Conservation (phyloP, 2,888 invertebrate species). For the Caradrina kadenii region DNA sequence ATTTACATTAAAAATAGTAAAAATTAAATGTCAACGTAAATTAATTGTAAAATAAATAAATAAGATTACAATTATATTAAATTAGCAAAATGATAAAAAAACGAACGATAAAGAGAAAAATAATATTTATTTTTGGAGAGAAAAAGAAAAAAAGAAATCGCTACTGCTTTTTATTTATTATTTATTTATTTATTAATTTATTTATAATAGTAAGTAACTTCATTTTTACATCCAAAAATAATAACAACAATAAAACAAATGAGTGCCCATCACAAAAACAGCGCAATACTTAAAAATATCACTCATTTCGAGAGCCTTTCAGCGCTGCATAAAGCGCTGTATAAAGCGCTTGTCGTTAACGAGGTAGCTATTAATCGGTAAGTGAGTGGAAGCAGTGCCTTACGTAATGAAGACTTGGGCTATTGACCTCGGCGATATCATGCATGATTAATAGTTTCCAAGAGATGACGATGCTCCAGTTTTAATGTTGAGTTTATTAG, state of each 20-base stretch:
- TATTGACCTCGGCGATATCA: conserved; percentile 49
- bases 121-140: no score
- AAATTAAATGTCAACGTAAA: no score
- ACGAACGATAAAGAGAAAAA: no score
- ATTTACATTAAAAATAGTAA: no score
- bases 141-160: no score
- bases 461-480: conserved; percentile 46
- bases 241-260: not conserved
- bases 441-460: conserved; percentile 62
- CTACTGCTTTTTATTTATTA: no score
- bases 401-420: conserved; percentile 52
- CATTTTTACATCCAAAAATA: not conserved
- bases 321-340: conserved; percentile 24
- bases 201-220: not conserved
- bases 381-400: conserved; percentile 48
- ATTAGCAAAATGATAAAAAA: no score
- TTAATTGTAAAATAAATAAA: no score
- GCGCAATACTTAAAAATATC: not conserved
- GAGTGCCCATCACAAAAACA: conserved; percentile 8
- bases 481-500: conserved; percentile 42
- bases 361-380: conserved; percentile 52
- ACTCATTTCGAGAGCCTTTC: conserved; percentile 1
- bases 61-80: no score
- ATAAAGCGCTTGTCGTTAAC: conserved; percentile 44
- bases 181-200: no score